A percentile compares a stretch with the other conserved stretches of the same genome.
phyloP scores from a whole-genome alignment of 2,888 invertebrate genomes.

The Homarus gammarus region DNA sequence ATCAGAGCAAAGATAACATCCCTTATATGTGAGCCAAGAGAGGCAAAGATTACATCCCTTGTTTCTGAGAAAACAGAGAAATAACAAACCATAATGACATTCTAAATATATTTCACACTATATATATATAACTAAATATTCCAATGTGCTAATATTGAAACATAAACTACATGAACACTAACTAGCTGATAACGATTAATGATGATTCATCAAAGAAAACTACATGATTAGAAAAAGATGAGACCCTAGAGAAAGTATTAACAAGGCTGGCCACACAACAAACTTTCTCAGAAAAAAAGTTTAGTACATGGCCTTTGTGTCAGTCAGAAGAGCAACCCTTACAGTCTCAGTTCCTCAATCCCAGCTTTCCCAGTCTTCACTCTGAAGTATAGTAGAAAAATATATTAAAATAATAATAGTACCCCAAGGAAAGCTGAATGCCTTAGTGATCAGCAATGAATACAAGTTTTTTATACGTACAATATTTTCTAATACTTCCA shows the following conservation, averaged over 20 bases:
- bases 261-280: constrained; percentile 35
- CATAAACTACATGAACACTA: background rate
- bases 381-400: constrained; percentile 39
- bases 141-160: background rate
- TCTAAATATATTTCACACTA: background rate
- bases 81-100: no score
- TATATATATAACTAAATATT: background rate
- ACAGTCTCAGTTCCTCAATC: constrained; percentile 24
- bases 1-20: background rate
- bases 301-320: background rate
- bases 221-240: background rate
- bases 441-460: no score
- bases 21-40: background rate
- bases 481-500: no score
- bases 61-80: background rate
- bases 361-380: constrained; percentile 72
- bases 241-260: background rate
- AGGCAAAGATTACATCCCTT: background rate
- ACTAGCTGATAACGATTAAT: background rate
- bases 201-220: background rate
- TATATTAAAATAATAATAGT: background rate
- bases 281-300: constrained; percentile 27
- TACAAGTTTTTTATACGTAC: no score
- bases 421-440: no score
- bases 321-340: background rate